Evolutionary conservation across 2,113 vertebrate genomes (phyloP).

Genomic region (Excalfactoria chinensis): DNA sequence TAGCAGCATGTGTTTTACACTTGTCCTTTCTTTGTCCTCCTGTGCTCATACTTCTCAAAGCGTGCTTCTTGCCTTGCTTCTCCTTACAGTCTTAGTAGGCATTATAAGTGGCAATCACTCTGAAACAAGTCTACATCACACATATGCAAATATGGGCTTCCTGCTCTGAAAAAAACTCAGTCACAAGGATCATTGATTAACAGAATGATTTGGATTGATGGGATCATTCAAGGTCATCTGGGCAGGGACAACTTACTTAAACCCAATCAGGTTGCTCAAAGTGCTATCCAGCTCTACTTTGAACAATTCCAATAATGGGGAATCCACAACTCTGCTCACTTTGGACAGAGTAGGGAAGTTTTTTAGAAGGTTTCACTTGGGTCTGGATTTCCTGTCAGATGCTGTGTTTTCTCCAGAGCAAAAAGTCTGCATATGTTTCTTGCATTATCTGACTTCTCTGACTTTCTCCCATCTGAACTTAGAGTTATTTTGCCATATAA

Average conservation of each 20-base stretch:
- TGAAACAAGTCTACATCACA: neutral
- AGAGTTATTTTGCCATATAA: neutral
- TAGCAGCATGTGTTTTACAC: neutral
- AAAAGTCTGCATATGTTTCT: neutral
- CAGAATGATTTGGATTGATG: neutral
- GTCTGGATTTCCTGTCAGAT: neutral
- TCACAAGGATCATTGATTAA: neutral
- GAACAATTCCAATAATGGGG: neutral
- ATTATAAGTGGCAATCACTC: neutral
- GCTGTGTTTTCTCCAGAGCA: neutral
- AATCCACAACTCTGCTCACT: neutral
- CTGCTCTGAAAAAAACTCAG: neutral
- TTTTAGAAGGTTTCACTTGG: neutral
- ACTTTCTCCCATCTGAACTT: neutral
- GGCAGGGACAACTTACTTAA: neutral
- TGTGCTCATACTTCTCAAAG: neutral
- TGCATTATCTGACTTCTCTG: accelerated
- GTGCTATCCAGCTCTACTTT: neutral
- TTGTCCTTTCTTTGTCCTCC: neutral
- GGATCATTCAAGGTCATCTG: neutral
- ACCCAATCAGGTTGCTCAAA: neutral
- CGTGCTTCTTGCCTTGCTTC: neutral
- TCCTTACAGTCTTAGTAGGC: neutral
- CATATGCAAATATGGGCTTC: neutral
- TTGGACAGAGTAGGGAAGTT: neutral